phyloP scores from a whole-genome alignment of 2,113 vertebrate genomes.

The Salvelinus alpinus region DNA sequence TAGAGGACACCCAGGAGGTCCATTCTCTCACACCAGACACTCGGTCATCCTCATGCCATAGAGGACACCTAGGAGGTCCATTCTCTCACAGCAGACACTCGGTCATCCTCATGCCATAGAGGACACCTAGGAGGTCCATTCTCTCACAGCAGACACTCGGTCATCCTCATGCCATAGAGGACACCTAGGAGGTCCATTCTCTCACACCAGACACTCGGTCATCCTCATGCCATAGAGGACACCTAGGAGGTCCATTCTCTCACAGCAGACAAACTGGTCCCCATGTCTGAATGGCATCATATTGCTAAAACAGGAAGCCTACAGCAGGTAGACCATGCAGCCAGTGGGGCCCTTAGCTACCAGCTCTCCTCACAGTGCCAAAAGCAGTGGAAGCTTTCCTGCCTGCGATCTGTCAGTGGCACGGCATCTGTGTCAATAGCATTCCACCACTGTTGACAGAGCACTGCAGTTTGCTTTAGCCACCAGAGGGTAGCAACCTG shows the following conservation, averaged over 20 bases:
- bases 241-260: conserved; percentile 13
- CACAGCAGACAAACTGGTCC: conserved; percentile 3
- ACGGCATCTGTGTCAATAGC: conserved; percentile 78
- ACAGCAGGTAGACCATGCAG: conserved; percentile 52
- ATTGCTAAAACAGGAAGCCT: conserved; percentile 62
- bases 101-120: conserved; percentile 11
- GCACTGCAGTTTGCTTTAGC: conserved; percentile 68
- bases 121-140: background rate
- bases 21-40: conserved; percentile 17
- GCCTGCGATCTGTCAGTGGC: conserved; percentile 65
- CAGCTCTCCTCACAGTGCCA: conserved; percentile 40
- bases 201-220: conserved; percentile 8
- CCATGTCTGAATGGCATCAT: conserved; percentile 22
- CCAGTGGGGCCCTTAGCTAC: conserved; percentile 40
- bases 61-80: background rate
- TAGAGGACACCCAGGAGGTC: background rate
- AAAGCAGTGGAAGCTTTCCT: conserved; percentile 55
- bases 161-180: background rate
- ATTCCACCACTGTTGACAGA: conserved; percentile 74
- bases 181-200: background rate
- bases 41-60: background rate
- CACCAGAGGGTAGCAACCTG: conserved; percentile 59
- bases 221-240: background rate
- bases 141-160: conserved; percentile 16
- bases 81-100: conserved; percentile 23